Base-by-base conservation (phyloP, 2,113 vertebrate genomes). In the Lampris incognitus region DNA sequence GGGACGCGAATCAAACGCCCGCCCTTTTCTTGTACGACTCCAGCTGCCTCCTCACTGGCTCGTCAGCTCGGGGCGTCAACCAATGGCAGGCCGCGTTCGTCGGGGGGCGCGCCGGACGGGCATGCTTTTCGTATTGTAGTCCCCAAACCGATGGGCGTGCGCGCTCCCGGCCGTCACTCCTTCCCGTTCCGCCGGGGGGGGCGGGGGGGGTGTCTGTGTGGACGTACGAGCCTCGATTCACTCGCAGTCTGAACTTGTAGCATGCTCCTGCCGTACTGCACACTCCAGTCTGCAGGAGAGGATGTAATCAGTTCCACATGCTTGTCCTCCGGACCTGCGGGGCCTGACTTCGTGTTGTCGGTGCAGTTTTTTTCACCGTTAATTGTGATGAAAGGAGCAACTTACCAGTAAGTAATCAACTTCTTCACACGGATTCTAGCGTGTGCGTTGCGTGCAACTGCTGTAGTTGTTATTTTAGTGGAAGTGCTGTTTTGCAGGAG, bases 101-200 rank as follows among this genome's bases (percentile, higher is more conserved):
- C 91, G 92, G 51, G 86, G 93, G 93, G 92, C 89, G 94, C 93
- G 93, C 93, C 94, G 95, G 96, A 95, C 95, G 94, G 94, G 94
- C 95, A 96, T 93, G 96, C 97, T 96, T 96, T 24, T 95, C 95
- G 95, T 88, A 91, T 92, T 96, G 96, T 95, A 92, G 93, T 92
- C 93, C 88, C 88, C 90, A 88, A 90, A 91, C 94, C 94, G 94
- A 94, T 94, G 85, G 93, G 88, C 88, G 88, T 89, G 84, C 88
- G 90, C 88, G 88, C 84, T 88, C 92, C 84, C 91, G 78, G 69
- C 84, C 70, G 55, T 72, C 72, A 81, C 72, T 82, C 90, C 82
- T 83, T 70, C 90, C 90, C 78, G 88, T 79, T 8, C 88, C 89
- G 94, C 86, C 88, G 57, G 36, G 13, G 5, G 91, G 92, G 93